Evolutionary conservation across 1,140 invertebrate genomes (phyloP), one percentile per base, ranked within the genome.

Genomic region (Polypedilum pembai): DNA sequence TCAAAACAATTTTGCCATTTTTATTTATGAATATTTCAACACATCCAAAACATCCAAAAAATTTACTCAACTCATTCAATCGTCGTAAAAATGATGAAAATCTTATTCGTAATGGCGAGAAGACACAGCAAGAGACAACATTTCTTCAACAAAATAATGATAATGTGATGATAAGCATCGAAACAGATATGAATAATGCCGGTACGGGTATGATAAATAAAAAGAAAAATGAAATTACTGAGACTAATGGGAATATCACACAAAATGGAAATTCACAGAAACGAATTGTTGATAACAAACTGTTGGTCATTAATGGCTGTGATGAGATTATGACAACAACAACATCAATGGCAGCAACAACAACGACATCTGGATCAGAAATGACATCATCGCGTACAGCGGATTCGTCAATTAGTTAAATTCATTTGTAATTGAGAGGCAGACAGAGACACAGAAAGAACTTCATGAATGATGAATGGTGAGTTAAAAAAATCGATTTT

Each of bases 1-100:
- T 98, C 79, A 94, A 95, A 76, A 86, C 92, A 82, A 90, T 93
- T 0, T 81, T 93, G 73, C 91, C 91, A 1, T 92, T 90, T 82
- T 92, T 92, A 7, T 69, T 69, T 69, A 18, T 69, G 8, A 69
- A 69, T 18, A 69, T 69, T 69, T 69, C 65, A 20, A 69, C 65
- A 69, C 65, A 69, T 69, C 65, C 18, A 21, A 69, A 69, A 18
- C 17, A 69, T 69, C 65, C 65, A 20, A 69, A 69, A 20, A 69
- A 69, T 18, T 69, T 69, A 7, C 65, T 69, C 5, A 69, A 69
- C 18, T 69, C 65, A 20, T 69, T 69, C 20, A 20, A 18, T 18
- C 65, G 65, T 8, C 17, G 20, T 8, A 69, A 69, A 10, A 18
- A 21, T 21, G 20, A 69, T 18, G 65, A 69, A 10, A 69, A 69